Evolutionary conservation across 2,797 vertebrate genomes (phyloP).

Genomic region (Pseudomugil tenellus): DNA sequence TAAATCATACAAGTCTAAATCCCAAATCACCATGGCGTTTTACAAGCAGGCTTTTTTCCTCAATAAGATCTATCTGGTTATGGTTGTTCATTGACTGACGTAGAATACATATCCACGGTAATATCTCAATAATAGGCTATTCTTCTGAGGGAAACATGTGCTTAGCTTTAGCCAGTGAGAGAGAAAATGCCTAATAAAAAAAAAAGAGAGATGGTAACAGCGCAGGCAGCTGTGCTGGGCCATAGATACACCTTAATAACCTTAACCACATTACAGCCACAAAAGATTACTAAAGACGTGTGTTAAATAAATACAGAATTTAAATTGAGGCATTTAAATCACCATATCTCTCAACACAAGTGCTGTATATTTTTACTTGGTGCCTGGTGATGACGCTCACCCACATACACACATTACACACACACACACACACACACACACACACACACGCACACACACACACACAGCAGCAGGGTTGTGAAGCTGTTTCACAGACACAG

Average conservation of each 20-base stretch:
- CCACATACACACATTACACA: conserved; percentile 17
- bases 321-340: conserved; percentile 66
- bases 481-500: conserved; percentile 63
- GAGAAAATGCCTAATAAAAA: conserved; percentile 65
- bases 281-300: conserved; percentile 68
- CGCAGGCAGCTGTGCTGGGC: conserved; percentile 51
- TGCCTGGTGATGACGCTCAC: conserved; percentile 44
- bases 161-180: conserved; percentile 66
- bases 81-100: conserved; percentile 68
- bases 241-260: conserved; percentile 72
- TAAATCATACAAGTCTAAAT: conserved; percentile 73
- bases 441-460: no score
- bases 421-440: conserved; percentile 11
- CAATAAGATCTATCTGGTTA: conserved; percentile 70
- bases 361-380: conserved; percentile 67
- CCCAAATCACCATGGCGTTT: conserved; percentile 80
- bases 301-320: conserved; percentile 70
- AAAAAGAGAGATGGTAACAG: conserved; percentile 40
- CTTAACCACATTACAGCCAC: conserved; percentile 75
- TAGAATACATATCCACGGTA: conserved; percentile 71
- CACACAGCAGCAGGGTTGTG: conserved; percentile 43
- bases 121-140: conserved; percentile 76
- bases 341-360: conserved; percentile 55
- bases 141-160: conserved; percentile 70
- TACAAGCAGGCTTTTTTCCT: conserved; percentile 60